Base-by-base conservation (phyloP, 2,888 invertebrate genomes). In the Phania funesta region DNA sequence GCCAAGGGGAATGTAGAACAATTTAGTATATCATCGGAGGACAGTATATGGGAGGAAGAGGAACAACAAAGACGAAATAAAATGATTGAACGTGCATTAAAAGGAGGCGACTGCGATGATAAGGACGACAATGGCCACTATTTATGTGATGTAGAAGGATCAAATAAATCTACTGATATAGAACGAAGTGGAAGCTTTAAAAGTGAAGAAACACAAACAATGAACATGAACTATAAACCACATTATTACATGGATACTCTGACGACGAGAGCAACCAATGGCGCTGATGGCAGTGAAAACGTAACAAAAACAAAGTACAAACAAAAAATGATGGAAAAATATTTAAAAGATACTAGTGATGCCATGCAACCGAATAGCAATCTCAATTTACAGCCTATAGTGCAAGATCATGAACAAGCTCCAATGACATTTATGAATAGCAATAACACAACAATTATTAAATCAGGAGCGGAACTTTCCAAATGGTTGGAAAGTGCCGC, bases 1-100 rank as follows among this genome's bases (percentile, higher is more conserved):
- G 95, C 95, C 0, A 94, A 94, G 82, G 95, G 95, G 11, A 95
- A 95, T 89, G 95, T 95, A 6, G 95, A 95, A 87, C 95, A 95
- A 88, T 95, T 95, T 89, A 95, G 95, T 89, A 95, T 95, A 86
- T 94, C 94, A 84, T 95, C 95, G 0, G 94, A 94, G 80, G 95
- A 95, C 88, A 95, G 95, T 90, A 95, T 95, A 87, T 95, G 95
- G 95, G 94, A 94, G 85, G 95, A 95, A 86, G 88, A 87, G 41
- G 83, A 81, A 29, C 65, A 75, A 20, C 71, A 71, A 16, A 60
- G 76, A 60, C 44, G 70, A 83, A 74, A 5, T 81, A 48, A 29
- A 56, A 64, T 56, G 11, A 71, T 50, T 50, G 38, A 48, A 41
- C 56, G n/a, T 44, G 65, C 58, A 62, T 76, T 16, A 9, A 82